A percentile compares a stretch with the other conserved stretches of the same genome.
Conservation (phyloP, 2,888 invertebrate genomes). For the Tholera decimalis region DNA sequence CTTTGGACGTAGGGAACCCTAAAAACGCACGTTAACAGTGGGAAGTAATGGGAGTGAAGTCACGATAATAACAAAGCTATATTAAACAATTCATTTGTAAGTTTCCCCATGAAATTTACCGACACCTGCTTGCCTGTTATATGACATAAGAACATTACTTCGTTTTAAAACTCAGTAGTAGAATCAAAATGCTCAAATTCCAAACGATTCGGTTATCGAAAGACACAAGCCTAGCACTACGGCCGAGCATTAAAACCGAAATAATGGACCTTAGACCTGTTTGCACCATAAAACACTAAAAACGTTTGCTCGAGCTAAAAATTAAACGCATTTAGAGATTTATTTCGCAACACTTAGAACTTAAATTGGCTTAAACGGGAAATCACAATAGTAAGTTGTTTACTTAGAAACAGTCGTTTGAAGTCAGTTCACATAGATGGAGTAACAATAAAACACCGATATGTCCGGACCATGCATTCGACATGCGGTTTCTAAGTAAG, state of each 20-base stretch:
- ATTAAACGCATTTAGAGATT: not conserved
- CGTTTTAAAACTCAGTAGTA: not conserved
- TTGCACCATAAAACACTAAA: not conserved
- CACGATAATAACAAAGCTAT: not conserved
- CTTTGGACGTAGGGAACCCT: no score
- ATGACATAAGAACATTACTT: slow-evolving; percentile 8
- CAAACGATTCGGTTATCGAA: not conserved
- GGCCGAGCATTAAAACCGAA: not conserved
- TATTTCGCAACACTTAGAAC: not conserved
- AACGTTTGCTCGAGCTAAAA: no score
- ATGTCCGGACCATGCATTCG: slow-evolving; percentile 46
- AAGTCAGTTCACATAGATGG: slow-evolving; percentile 37
- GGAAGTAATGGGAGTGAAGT: not conserved
- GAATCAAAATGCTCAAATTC: not conserved
- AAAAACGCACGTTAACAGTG: not conserved
- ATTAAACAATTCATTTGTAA: not conserved
- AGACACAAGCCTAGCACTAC: not conserved
- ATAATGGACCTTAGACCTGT: not conserved
- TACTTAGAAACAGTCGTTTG: slow-evolving; percentile 55
- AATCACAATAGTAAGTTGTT: slow-evolving; percentile 39
- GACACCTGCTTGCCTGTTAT: slow-evolving; percentile 36
- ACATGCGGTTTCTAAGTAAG: slow-evolving; percentile 63
- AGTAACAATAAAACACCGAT: slow-evolving; percentile 23
- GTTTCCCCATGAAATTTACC: slow-evolving; percentile 48
- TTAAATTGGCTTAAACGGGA: slow-evolving; percentile 20